Percentiles rank a stretch among this genome's conserved stretches.
phyloP scores from a whole-genome alignment of 2,888 invertebrate genomes.

The Nomada lathburiana region DNA sequence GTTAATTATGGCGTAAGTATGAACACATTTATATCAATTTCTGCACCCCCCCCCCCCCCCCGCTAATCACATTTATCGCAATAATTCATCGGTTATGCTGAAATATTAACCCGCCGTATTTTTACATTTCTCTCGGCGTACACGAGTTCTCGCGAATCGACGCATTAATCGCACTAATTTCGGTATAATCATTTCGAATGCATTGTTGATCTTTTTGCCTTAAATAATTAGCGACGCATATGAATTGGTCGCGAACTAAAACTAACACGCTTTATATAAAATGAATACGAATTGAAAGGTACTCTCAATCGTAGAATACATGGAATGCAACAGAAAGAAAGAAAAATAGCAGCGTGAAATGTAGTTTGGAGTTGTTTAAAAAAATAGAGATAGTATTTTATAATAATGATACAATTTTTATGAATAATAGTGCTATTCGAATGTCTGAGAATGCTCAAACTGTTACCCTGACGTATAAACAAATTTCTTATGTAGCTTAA shows the following conservation, averaged over 20 bases:
- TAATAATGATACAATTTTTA: background rate
- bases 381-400: background rate
- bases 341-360: background rate
- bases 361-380: background rate
- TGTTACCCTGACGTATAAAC: background rate
- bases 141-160: background rate
- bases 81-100: background rate
- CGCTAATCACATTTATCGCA: constrained; percentile 7
- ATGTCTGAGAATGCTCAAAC: background rate
- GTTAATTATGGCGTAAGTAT: constrained; percentile 14
- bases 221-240: background rate
- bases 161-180: no score
- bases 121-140: background rate
- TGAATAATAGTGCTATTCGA: background rate
- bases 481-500: background rate
- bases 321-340: background rate
- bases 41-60: background rate
- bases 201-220: background rate
- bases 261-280: background rate
- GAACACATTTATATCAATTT: constrained; percentile 21
- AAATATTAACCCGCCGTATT: background rate
- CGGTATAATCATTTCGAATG: background rate
- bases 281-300: background rate
- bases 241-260: background rate
- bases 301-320: background rate